Evolutionary conservation across 2,113 vertebrate genomes (phyloP).

Genomic region (Leptobrachium leishanense): DNA sequence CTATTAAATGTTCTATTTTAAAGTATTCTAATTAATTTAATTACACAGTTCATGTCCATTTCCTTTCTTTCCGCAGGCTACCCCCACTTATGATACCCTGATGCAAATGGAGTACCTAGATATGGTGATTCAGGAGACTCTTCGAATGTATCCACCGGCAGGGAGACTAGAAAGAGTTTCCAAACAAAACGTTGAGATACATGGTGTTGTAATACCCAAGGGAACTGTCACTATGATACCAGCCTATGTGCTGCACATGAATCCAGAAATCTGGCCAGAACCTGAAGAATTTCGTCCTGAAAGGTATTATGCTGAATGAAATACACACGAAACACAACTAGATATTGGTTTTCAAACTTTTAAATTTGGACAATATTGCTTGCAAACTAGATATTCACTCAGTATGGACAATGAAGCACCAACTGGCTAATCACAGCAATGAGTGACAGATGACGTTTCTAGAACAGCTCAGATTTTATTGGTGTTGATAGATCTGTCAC

Average conservation of each 20-base stretch:
- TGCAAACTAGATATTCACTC: too few relatives aligned
- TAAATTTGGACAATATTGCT: too few relatives aligned
- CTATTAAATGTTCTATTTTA: too few relatives aligned
- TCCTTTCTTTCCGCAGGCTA: slow-evolving; percentile 52
- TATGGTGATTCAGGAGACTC: slow-evolving; percentile 73
- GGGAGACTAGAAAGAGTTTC: slow-evolving; percentile 71
- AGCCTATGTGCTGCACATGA: slow-evolving; percentile 57
- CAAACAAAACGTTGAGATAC: slow-evolving; percentile 74
- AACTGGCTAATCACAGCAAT: too few relatives aligned
- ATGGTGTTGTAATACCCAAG: slow-evolving; percentile 71
- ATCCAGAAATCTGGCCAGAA: slow-evolving; percentile 64
- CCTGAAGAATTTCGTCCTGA: slow-evolving; percentile 74
- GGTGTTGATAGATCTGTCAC: too few relatives aligned
- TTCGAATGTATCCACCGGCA: slow-evolving; percentile 66
- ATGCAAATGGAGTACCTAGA: slow-evolving; percentile 82
- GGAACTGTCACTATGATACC: slow-evolving; percentile 64
- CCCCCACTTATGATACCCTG: slow-evolving; percentile 64
- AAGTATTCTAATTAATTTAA: too few relatives aligned
- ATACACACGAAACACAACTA: too few relatives aligned
- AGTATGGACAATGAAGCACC: too few relatives aligned
- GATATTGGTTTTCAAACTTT: too few relatives aligned
- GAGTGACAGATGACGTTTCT: too few relatives aligned
- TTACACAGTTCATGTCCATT: too few relatives aligned
- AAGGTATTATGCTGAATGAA: slow-evolving; percentile 60
- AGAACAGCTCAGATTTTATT: too few relatives aligned